Evolutionary conservation across 23 tunicate genomes (phyloP), one percentile per base, ranked within the genome.

Genomic region (Trididemnum nubilum): DNA sequence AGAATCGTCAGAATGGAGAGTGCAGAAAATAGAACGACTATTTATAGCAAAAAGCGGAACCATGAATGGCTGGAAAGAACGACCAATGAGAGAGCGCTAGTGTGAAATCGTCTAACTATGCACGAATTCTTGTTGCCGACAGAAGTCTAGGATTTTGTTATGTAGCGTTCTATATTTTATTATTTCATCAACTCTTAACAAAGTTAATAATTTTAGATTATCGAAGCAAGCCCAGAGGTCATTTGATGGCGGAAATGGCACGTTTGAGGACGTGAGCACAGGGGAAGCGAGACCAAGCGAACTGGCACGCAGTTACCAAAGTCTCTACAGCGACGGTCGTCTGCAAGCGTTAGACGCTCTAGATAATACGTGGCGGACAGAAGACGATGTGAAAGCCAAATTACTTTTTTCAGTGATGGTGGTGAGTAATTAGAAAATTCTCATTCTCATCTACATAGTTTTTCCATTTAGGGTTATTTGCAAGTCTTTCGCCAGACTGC

Each of bases 401-500:
- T 50, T 92, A 0, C 97, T 92, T 33, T 92, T 86, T 76, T 82
- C 97, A 25, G 89, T 92, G 27, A 83, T 86, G 65, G 97, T 92
- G 91, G 97, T 92, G 54, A 70, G 91, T 64, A 19, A 7, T 51
- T 73, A 7, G n/a, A n/a, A n/a, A n/a, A n/a, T n/a, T n/a, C 57
- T 50, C 57, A 50, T 50, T 50, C 19, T 12, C 57, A 19, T 50
- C n/a, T n/a, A n/a, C n/a, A n/a, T n/a, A n/a, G n/a, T n/a, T n/a
- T n/a, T n/a, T n/a, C n/a, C n/a, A n/a, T n/a, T n/a, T n/a, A n/a
- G n/a, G n/a, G n/a, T n/a, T n/a, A n/a, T n/a, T n/a, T n/a, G n/a
- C n/a, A n/a, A n/a, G n/a, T n/a, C n/a, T n/a, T n/a, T n/a, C n/a
- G n/a, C n/a, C n/a, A n/a, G n/a, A 50, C 19, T 15, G 58, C 15